Evolutionary conservation across 37 sponge, comb jelly and placozoan genomes (phyloP), one percentile per base, ranked within the genome.

Genomic region (Corticium candelabrum): DNA sequence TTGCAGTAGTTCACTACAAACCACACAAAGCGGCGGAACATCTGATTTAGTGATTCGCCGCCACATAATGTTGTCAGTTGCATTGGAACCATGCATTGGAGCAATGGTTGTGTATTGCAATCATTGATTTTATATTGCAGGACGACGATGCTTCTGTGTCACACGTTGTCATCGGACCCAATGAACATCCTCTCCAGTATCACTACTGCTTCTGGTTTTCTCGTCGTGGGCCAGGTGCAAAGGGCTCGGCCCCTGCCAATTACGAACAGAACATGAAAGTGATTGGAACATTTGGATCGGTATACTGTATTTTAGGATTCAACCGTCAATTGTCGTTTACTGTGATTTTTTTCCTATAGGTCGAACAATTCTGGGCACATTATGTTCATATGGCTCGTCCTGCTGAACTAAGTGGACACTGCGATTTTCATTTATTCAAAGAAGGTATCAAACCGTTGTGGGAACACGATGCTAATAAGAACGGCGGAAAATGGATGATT

Each of bases 401-500:
- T 0, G 67, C 57, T 77, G 88, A 91, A 15, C 86, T 96, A 30
- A 79, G 86, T 3, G 39, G 79, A 3, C 88, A 81, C 40, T 84
- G 85, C 79, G 93, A 91, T 50, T 83, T 96, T 69, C 93, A 91
- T 68, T 32, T 96, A 34, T 96, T 96, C 80, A 91, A 91, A 75
- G 76, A 78, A 50, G 96, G 93, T 68, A 91, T 93, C 73, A 85
- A 85, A 62, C 94, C 94, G 39, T 87, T 93, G 82, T 93, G 94
- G 94, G 94, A 93, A 86, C 92, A 96, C 81, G 93, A 89, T 27
- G 88, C 90, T 11, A 96, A 96, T 71, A 85, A 86, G 57, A 39
- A 78, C 62, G 96, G 96, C 29, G 96, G 96, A 0, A 96, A 92
- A 39, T 96, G 96, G 96, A 96, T 96, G 74, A 81, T 96, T 37